Percentiles rank a stretch among this genome's conserved stretches.
Evolutionary conservation across 2,888 invertebrate genomes (phyloP).

Genomic region (Agriopis marginaria): DNA sequence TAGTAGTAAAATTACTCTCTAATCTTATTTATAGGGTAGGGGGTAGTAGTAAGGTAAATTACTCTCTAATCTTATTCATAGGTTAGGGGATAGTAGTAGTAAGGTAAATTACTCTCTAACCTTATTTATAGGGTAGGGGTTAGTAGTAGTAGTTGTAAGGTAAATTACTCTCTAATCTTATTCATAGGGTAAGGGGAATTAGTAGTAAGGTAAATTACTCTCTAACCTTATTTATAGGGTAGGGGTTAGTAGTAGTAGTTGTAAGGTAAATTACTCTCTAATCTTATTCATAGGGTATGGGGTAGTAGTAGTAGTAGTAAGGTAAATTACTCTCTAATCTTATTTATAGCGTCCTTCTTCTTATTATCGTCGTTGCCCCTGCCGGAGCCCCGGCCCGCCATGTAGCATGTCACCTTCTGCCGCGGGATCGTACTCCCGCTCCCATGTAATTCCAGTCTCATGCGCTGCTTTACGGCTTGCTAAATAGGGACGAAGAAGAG

Average conservation of each 20-base stretch:
- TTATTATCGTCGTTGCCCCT: not conserved
- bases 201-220: slow-evolving; percentile 3
- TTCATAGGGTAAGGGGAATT: not conserved
- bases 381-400: slow-evolving; percentile 47
- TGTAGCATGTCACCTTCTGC: slow-evolving; percentile 58
- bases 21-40: slow-evolving; percentile 1
- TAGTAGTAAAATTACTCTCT: not conserved
- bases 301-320: not conserved
- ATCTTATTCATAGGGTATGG: not conserved
- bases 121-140: not conserved
- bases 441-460: slow-evolving; percentile 46
- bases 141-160: no score
- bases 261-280: no score
- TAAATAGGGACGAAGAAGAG: slow-evolving; percentile 38
- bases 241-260: no score
- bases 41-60: no score
- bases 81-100: not conserved
- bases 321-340: slow-evolving; percentile 10
- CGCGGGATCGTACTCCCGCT: slow-evolving; percentile 45
- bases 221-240: slow-evolving; percentile 2
- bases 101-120: slow-evolving; percentile 8
- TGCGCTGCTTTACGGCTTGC: slow-evolving; percentile 61
- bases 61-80: not conserved
- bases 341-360: slow-evolving; percentile 1
- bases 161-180: no score